Evolutionary conservation across 2,797 vertebrate genomes (phyloP), one percentile per base, ranked within the genome.

Genomic region (Enteromius viviparus): DNA sequence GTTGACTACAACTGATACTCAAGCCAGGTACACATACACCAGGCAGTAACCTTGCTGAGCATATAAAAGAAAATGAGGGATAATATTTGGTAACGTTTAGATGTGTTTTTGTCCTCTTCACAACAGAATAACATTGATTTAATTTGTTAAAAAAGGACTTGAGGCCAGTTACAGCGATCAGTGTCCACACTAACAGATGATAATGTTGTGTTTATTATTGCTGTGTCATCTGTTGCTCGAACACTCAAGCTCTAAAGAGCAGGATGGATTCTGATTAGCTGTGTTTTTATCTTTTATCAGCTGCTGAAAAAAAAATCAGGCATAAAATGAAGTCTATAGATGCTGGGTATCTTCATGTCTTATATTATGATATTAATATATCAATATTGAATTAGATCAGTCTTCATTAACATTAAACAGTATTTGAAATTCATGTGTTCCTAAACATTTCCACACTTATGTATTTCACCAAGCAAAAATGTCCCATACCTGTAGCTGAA

Each of bases 401-500:
- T 51, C 47, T 74, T 72, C 47, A 49, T 34, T n/a, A 32, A 53
- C 14, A 49, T 75, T 60, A 51, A 75, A 47, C 14, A 29, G 5
- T 17, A 9, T 8, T 71, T 47, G 26, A 76, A 23, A 42, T 76
- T 12, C 7, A 47, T n/a, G 9, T 53, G 12, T 40, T 68, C 8
- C 19, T 19, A 7, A 45, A 45, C 15, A 32, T 21, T 21, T 17
- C n/a, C 23, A 26, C 29, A 21, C 9, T 21, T 6, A 69, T 68
- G 17, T 14, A 21, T 60, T 71, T 21, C 23, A 45, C 6, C 19
- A 23, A 34, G 15, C 11, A 47, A 66, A 34, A 64, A 19, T 21
- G 6, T 51, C 7, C 0, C 42, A 88, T 65, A 97, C 96, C 96
- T 93, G 97, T 97, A 58, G 93, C 92, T 81, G 96, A 96, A 71